Evolutionary conservation across 1,140 invertebrate genomes (phyloP).

Genomic region (Chymomyza costata): DNA sequence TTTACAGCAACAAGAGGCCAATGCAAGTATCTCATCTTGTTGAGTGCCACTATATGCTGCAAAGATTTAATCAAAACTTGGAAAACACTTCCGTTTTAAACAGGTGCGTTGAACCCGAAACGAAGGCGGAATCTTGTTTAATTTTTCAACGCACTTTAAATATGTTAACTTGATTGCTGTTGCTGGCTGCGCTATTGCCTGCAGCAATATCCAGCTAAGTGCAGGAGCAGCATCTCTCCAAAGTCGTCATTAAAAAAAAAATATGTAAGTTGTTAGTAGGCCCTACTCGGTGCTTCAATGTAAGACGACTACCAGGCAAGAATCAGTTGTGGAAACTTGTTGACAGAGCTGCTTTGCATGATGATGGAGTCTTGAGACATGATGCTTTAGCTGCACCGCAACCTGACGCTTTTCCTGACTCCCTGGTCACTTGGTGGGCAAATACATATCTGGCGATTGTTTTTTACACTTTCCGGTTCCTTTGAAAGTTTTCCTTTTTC

Average conservation of each 20-base stretch:
- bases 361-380: conserved; percentile 1
- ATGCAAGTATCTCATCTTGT: no score
- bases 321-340: no score
- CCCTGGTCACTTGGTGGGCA: no score
- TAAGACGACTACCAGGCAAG: no score
- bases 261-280: no score
- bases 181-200: conserved; percentile 11
- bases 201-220: neutral
- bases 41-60: neutral
- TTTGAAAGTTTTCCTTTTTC: conserved; percentile 55
- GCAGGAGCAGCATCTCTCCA: neutral
- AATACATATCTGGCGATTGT: neutral
- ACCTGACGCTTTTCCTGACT: no score
- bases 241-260: neutral
- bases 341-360: neutral
- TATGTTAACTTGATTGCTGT: conserved; percentile 7
- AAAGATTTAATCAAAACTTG: conserved; percentile 2
- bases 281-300: no score
- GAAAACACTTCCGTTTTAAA: conserved; percentile 61
- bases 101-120: conserved; percentile 37
- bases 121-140: neutral
- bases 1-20: neutral
- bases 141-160: conserved; percentile 25
- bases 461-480: conserved; percentile 15
- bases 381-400: no score